Evolutionary conservation across 1,140 invertebrate genomes (phyloP).

Genomic region (Hyposmocoma kahamanoa): DNA sequence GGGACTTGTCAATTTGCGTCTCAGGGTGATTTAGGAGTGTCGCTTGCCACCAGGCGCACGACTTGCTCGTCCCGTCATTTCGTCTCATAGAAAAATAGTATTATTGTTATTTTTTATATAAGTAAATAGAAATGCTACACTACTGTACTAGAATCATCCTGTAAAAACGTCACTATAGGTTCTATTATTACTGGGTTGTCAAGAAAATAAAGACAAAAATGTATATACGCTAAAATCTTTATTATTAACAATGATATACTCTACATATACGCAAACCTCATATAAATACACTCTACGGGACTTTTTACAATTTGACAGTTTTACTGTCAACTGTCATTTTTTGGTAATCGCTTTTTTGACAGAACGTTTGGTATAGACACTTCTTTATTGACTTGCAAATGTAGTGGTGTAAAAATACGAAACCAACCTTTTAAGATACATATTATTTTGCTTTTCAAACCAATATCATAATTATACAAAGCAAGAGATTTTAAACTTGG

Average conservation of each 20-base stretch:
- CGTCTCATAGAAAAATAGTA: no score
- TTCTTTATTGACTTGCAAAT: not conserved
- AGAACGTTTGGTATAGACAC: not conserved
- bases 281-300: constrained; percentile 52
- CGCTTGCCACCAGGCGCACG: no score
- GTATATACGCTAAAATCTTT: constrained; percentile 66
- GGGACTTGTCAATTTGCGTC: no score
- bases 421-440: not conserved
- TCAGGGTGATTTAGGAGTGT: no score
- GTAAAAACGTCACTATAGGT: no score
- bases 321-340: constrained; percentile 25
- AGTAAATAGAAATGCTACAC: no score
- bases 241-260: constrained; percentile 71
- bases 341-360: constrained; percentile 26
- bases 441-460: not conserved
- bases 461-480: not conserved
- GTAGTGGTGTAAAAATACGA: not conserved
- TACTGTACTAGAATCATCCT: no score
- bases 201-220: constrained; percentile 25
- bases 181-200: no score
- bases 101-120: no score
- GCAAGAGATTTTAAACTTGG: not conserved
- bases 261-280: constrained; percentile 63
- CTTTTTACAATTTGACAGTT: constrained; percentile 35
- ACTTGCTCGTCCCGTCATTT: no score